Evolutionary conservation across 2,888 invertebrate species (phyloP).

Genomic region (Cerastis leucographa): DNA sequence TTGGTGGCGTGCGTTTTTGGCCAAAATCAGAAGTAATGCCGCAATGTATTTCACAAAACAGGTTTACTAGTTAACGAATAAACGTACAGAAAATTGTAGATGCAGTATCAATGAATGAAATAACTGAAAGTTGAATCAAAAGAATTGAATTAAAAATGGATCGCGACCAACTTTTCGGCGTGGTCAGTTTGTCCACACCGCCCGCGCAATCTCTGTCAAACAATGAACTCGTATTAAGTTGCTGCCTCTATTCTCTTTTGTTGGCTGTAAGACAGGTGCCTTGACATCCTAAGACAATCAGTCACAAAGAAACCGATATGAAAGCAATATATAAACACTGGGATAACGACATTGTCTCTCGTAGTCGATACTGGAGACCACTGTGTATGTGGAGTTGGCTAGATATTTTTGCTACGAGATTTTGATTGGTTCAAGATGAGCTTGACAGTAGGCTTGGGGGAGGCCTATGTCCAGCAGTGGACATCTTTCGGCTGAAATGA

Average conservation of each 20-base stretch:
- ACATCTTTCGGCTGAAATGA: no score
- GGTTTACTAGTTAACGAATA: not conserved
- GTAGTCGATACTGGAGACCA: not conserved
- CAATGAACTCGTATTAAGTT: not conserved
- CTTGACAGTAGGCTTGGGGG: no score
- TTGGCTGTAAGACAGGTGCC: not conserved
- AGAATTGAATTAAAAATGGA: no score
- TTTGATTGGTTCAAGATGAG: not conserved
- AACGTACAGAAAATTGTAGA: not conserved
- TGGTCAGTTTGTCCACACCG: not conserved
- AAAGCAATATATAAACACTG: slow-evolving; percentile 1
- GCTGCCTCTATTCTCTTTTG: not conserved
- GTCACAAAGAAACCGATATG: not conserved
- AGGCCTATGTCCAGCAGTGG: no score
- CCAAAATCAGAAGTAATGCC: not conserved
- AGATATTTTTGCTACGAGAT: not conserved
- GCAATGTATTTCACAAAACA: not conserved
- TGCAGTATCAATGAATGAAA: not conserved
- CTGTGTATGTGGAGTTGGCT: slow-evolving; percentile 13
- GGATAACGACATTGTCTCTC: not conserved
- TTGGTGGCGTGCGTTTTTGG: not conserved
- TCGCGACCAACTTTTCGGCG: no score
- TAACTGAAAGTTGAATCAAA: no score
- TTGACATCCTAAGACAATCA: not conserved
- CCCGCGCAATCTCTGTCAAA: not conserved